phyloP scores from a whole-genome alignment of 1,140 invertebrate species.

The Littorina saxatilis region DNA sequence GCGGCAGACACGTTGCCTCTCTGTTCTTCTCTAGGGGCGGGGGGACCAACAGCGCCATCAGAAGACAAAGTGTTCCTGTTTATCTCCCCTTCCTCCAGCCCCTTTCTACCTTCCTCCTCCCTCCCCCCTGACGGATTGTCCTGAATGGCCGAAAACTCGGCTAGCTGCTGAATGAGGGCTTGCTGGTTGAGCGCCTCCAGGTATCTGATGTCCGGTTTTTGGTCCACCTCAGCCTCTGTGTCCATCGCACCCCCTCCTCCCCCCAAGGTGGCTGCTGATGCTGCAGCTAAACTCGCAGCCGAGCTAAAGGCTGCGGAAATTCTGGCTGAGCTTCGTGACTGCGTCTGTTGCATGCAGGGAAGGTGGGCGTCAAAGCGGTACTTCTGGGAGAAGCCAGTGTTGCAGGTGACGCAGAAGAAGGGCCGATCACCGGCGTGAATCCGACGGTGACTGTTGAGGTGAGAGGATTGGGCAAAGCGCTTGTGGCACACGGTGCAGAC shows the following conservation, averaged over 20 bases:
- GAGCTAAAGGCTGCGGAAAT: slow-evolving; percentile 14
- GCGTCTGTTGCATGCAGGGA: slow-evolving; percentile 31
- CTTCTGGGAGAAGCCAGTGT: slow-evolving; percentile 52
- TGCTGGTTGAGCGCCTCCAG: slow-evolving; percentile 28
- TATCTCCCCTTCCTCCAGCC: slow-evolving; percentile 2
- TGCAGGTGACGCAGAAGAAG: slow-evolving; percentile 52
- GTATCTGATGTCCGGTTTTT: slow-evolving; percentile 15
- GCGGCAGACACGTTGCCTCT: neutral
- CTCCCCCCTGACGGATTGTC: neutral
- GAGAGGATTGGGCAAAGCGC: slow-evolving; percentile 54
- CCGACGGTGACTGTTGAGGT: slow-evolving; percentile 51
- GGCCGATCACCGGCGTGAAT: slow-evolving; percentile 58
- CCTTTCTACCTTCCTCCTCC: neutral
- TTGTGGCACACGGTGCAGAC: slow-evolving; percentile 52
- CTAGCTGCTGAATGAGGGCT: slow-evolving; percentile 31
- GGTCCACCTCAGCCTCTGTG: neutral
- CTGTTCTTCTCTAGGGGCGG: neutral
- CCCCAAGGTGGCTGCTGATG: neutral
- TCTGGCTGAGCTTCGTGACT: slow-evolving; percentile 14
- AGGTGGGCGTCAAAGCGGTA: slow-evolving; percentile 46
- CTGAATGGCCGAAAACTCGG: neutral
- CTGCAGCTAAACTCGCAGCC: neutral
- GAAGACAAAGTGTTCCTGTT: neutral
- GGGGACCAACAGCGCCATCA: neutral
- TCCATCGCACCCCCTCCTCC: neutral